Base-by-base conservation (phyloP, 2,888 invertebrate species). In the Leptopilina drosophilae region DNA sequence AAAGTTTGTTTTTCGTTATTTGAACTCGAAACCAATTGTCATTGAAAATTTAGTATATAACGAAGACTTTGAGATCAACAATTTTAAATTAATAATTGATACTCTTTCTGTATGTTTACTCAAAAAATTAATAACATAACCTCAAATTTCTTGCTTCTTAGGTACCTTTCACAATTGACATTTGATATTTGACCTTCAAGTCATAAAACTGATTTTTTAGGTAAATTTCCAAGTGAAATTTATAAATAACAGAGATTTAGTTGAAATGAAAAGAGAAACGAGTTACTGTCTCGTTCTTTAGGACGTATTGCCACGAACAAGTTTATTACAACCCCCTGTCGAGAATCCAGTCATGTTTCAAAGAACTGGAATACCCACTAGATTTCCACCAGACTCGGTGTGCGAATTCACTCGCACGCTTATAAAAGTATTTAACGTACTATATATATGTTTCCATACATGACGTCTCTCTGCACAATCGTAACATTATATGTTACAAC, bases 301-400 rank as follows among this genome's bases (percentile, higher is more conserved):
- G 62, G 76, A 80, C 64, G 56, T 77, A 79, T 76, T 66, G 73
- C 76, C 77, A 80, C 67, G 77, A 83, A 83, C 82, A 78, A 82
- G 83, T 82, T 83, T 83, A 80, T 80, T 73, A 69, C 53, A 20
- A 73, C 69, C 56, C 69, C 69, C 69, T 73, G 69, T 73, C 69
- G 69, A 73, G 69, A 53, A 73, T 73, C 69, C 69, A 73, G 69
- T 73, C 69, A 73, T 73, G 69, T 73, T 73, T 73, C 69, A 73
- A 73, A 73, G 69, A 73, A 73, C 69, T 73, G 53, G 69, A 26
- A 42, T 42, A 69, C 69, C 20, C 69, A 53, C 49, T 69, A 69
- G 69, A 73, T 59, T 73, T 73, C 2, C 53, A 73, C 2, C 53
- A 73, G 56, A 33, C 69, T 26, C 69, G 69, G 33, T 73, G 56